phyloP scores from a whole-genome alignment of 2,797 vertebrate genomes.

The Falco concolor region DNA sequence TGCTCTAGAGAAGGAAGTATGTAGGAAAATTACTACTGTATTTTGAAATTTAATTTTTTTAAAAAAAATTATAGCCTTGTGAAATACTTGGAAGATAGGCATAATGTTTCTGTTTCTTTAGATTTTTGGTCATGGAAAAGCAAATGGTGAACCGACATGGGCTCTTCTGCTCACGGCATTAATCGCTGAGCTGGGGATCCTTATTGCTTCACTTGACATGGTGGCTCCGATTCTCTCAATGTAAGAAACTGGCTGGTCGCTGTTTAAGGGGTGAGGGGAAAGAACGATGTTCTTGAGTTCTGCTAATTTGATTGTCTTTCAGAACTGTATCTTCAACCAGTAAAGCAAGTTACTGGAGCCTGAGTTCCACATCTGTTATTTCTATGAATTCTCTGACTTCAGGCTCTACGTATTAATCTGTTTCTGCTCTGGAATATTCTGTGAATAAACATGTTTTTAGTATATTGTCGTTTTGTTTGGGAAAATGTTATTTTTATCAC shows the following conservation, averaged over 20 bases:
- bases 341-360: background rate
- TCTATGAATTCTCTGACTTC: background rate
- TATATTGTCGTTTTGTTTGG: background rate
- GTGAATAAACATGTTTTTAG: background rate
- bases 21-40: background rate
- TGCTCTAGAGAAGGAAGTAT: background rate
- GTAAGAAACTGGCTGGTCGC: conserved; percentile 72
- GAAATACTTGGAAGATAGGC: background rate
- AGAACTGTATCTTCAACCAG: background rate
- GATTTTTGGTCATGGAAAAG: conserved; percentile 95
- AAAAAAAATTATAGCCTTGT: background rate
- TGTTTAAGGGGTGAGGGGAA: fast-evolving
- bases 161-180: conserved; percentile 91
- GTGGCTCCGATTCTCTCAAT: conserved; percentile 99
- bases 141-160: conserved; percentile 95
- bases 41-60: background rate
- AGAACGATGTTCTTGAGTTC: background rate
- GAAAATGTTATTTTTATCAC: background rate
- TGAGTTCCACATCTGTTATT: background rate
- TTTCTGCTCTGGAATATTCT: background rate
- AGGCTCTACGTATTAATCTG: background rate
- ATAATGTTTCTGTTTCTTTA: conserved; percentile 49
- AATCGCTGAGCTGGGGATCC: conserved; percentile 95
- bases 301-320: background rate
- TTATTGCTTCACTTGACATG: conserved; percentile 97